Evolutionary conservation across 2,888 invertebrate species (phyloP), one percentile per base, ranked within the genome.

Genomic region (Nomada hirtipes): DNA sequence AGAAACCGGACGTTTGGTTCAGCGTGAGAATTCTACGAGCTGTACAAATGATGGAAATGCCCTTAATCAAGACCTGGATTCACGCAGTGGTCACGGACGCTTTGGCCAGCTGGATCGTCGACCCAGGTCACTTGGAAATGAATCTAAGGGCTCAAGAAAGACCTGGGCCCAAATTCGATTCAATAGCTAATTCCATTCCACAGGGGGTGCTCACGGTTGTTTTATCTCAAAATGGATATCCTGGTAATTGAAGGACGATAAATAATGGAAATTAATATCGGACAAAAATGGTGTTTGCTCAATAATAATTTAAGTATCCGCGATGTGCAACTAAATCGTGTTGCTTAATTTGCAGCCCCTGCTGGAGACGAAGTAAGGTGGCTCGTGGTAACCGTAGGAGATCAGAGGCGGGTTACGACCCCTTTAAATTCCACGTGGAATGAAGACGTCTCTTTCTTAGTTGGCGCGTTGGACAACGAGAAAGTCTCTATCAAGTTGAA

Each of bases 1-100:
- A 95, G 88, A 94, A 94, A 92, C 95, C 95, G 50, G 94, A 95
- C 79, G 94, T 95, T 36, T 95, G 94, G 94, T 95, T 95, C 91
- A 94, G 94, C 89, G 93, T 95, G 63, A 93, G 94, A 50, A 92
- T 95, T 50, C 88, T 95, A 0, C 88, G 93, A 74, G 91, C 94
- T 4, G 92, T 95, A 20, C 94, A 95, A 85, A 92, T 95, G 92
- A 95, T 95, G 95, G 95, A 95, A 84, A 93, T 95, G 75, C 95
- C 95, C 4, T 89, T 95, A 53, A 92, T 95, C 44, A 95, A 95
- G 86, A 94, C 94, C 60, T 95, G 95, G 95, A 94, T 95, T 75
- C 95, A 95, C 85, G 94, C 94, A 9, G 93, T 95, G 64, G 94
- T 95, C 29, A 94, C 94, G 91, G 95, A 95, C 78, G 94, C 94